phyloP scores from a whole-genome alignment of 2,113 vertebrate genomes.

The Phyllostomus hastatus region DNA sequence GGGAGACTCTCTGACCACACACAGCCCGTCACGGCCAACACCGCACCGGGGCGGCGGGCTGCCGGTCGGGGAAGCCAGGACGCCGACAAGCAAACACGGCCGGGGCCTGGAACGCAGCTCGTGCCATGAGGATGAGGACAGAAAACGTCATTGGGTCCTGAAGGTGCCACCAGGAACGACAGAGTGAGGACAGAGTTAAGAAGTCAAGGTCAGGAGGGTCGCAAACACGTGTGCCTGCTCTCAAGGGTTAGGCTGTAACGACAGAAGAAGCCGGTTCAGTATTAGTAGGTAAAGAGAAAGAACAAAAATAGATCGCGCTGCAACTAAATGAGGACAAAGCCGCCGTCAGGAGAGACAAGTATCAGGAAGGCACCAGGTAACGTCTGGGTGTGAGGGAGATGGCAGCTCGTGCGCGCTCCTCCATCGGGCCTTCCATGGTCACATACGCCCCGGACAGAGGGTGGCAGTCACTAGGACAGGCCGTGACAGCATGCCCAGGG shows the following conservation, averaged over 20 bases:
- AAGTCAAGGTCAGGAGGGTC: neutral
- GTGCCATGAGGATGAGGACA: neutral
- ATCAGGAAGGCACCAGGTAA: neutral
- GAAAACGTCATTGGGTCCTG: neutral
- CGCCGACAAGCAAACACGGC: neutral
- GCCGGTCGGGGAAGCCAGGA: neutral
- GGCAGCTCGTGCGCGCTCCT: neutral
- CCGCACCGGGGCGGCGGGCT: neutral
- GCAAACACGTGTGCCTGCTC: neutral
- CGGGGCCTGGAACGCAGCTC: neutral
- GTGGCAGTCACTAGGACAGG: neutral
- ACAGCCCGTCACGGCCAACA: fast-evolving
- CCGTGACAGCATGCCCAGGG: neutral
- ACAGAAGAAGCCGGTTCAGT: neutral
- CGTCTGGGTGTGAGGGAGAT: neutral
- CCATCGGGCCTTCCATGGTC: neutral
- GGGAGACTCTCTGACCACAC: too few species aligned
- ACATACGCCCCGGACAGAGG: neutral
- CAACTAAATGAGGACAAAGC: neutral
- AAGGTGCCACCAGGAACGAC: neutral
- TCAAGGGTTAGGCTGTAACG: neutral
- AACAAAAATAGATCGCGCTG: neutral
- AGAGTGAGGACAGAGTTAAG: neutral
- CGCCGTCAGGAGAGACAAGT: neutral
- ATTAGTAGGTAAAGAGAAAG: neutral